Conservation (phyloP, 2,888 invertebrate genomes). For the Pandemis corylana region DNA sequence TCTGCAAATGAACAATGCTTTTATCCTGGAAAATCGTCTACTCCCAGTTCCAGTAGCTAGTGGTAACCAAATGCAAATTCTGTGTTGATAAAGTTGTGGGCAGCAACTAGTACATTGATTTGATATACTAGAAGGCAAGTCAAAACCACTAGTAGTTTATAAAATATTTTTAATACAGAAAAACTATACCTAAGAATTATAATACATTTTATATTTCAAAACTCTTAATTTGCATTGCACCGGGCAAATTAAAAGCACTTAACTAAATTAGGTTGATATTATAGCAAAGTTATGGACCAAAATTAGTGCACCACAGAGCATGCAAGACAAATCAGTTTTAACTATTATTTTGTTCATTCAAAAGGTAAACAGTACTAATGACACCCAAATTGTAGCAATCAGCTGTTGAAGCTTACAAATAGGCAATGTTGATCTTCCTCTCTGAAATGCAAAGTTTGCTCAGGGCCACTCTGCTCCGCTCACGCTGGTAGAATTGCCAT, state of each 20-base stretch:
- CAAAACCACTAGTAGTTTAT: background rate
- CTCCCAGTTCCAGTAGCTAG: no score
- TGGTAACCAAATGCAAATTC: no score
- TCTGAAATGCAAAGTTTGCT: no score
- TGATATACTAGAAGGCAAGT: background rate
- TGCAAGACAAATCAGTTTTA: background rate
- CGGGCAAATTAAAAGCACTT: background rate
- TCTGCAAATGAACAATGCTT: no score
- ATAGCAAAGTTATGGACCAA: background rate
- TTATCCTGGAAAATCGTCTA: no score
- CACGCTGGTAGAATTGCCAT: no score
- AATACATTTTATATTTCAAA: background rate
- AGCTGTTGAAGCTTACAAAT: background rate
- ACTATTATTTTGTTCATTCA: background rate
- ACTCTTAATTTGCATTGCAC: background rate
- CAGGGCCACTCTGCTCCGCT: no score
- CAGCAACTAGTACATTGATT: no score
- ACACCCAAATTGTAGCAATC: background rate
- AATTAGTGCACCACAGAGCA: background rate
- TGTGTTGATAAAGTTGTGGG: no score
- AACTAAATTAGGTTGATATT: background rate
- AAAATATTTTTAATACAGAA: constrained; percentile 24
- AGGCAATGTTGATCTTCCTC: no score
- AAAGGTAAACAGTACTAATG: background rate
- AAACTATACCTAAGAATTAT: background rate